Evolutionary conservation across 2,888 invertebrate genomes (phyloP), one percentile per base, ranked within the genome.

Genomic region (Cynaeus angustus): DNA sequence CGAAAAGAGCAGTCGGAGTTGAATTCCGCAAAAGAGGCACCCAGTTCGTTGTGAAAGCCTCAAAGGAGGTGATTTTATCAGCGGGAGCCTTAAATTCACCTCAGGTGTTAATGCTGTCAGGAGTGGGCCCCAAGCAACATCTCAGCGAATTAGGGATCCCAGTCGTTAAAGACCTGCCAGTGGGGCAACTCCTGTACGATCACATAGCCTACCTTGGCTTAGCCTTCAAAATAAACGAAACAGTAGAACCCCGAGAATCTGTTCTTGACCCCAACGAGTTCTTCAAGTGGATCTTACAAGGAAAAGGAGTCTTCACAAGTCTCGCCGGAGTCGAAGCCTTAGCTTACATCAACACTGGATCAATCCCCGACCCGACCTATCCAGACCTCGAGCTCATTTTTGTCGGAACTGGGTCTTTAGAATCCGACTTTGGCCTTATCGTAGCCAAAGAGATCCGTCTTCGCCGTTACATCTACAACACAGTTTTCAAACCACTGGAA

Each of bases 31-130:
- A 66, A 26, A n/a, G 14, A 1, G 66, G 66, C 0, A 9, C 26
- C 26, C 38, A 3, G 1, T 75, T 78, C 13, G 62, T 13, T 2
- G 89, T 89, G 0, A 85, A 82, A 58, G 93, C 92, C 0, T 88
- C 88, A 1, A 93, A 91, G 80, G 95, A 95, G 85, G 91, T 97
- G 0, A 92, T 97, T 58, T 80, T 97, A n/a, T 91, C 93, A 7
- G 94, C 56, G 71, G 90, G 95, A 0, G 90, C 94, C 0, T 91
- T 95, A 72, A 93, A 92, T 82, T 91, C 94, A 0, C 93, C 95
- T 0, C 94, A 95, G 82, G 81, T 95, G 7, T 78, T 91, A n/a
- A 89, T 91, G 89, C 82, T 91, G 1, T 90, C 90, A 0, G 91
- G 91, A 1, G 82, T 91, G 10, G 91, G 91, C 0, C 91, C 91